These are phyloP conservation scores for Brachionus rotundiformis DNA, from an alignment of 1,140 invertebrate species.

Conservation along the genomic window DNA sequence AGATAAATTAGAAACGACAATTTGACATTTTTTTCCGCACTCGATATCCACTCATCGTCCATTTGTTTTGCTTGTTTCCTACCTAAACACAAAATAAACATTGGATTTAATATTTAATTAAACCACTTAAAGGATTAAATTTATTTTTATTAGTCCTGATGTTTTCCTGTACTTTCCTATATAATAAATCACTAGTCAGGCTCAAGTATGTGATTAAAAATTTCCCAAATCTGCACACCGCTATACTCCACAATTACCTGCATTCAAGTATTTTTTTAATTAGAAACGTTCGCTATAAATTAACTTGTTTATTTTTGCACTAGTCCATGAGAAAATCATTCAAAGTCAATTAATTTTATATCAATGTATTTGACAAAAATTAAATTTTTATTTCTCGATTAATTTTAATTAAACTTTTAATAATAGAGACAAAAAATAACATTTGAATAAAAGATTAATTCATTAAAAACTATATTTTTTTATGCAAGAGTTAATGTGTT, in stretches of 20 bases:
- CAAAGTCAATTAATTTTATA: no score
- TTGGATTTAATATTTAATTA: conserved; percentile 34
- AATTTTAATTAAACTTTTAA: no score
- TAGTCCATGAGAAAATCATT: conserved; percentile 5
- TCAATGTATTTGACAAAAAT: no score
- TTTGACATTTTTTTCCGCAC: conserved; percentile 26
- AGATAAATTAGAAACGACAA: background rate
- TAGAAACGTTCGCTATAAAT: background rate
- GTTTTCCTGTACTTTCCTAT: conserved; percentile 21
- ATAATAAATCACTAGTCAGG: conserved; percentile 38
- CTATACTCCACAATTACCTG: background rate
- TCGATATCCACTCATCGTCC: conserved; percentile 1
- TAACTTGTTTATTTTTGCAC: background rate
- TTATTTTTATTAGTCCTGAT: conserved; percentile 34
- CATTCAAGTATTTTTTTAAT: conserved; percentile 14
- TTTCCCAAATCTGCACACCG: background rate
- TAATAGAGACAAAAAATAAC: no score
- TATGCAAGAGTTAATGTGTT: no score
- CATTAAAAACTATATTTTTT: no score
- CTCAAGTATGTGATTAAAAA: background rate
- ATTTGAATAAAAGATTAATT: no score
- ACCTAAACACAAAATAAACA: conserved; percentile 41
- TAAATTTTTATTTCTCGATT: no score
- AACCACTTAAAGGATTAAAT: conserved; percentile 42
- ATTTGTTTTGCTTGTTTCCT: conserved; percentile 37